phyloP scores from a whole-genome alignment of 2,113 vertebrate species.

The Sisor rabdophorus region DNA sequence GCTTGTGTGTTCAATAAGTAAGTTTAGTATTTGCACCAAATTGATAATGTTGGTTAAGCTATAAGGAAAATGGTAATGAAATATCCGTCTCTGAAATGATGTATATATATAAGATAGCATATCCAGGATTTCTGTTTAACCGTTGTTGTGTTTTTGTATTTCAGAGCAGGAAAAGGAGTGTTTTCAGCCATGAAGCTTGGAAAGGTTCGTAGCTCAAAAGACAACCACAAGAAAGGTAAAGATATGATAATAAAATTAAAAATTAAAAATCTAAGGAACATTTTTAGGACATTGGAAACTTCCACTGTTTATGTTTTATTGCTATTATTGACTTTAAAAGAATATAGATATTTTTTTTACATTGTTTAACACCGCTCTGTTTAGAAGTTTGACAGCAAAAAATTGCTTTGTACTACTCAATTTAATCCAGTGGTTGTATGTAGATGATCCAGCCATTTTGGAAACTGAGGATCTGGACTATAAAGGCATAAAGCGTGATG shows the following conservation, averaged over 20 bases:
- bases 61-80: neutral
- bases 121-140: neutral
- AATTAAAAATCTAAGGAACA: neutral
- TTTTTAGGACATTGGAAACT: neutral
- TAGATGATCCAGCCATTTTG: constrained; percentile 87
- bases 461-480: constrained; percentile 87
- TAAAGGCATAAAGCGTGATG: constrained; percentile 78
- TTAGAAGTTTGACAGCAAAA: neutral
- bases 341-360: neutral
- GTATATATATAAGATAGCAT: neutral
- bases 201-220: constrained; percentile 76
- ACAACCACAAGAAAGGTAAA: constrained; percentile 77
- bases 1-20: neutral
- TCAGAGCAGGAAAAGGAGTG: constrained; percentile 84
- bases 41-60: neutral
- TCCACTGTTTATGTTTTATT: neutral
- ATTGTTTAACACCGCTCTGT: neutral
- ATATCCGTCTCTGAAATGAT: neutral
- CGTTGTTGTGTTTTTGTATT: constrained; percentile 16
- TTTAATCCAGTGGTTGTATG: neutral
- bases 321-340: neutral
- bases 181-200: constrained; percentile 89
- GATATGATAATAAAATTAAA: neutral
- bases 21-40: neutral
- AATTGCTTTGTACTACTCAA: neutral